phyloP scores from a whole-genome alignment of 2,888 invertebrate genomes.

The Thyatira batis region DNA sequence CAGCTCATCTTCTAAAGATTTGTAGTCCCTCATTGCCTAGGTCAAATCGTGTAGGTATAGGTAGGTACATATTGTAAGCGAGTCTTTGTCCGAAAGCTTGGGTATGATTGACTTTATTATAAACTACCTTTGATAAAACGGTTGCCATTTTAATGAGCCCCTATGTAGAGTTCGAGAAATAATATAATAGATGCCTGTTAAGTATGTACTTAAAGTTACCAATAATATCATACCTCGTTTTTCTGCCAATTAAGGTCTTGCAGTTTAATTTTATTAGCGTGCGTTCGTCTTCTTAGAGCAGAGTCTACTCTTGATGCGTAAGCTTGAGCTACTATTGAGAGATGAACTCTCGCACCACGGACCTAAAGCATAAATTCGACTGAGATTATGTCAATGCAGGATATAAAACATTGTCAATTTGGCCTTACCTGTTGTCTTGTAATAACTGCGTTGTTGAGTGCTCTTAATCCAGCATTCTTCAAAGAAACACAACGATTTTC shows the following conservation, averaged over 20 bases:
- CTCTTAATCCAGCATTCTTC: slow-evolving; percentile 60
- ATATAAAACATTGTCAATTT: neutral
- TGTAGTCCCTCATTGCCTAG: slow-evolving; percentile 86
- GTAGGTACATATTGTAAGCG: too few species aligned
- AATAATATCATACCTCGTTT: slow-evolving; percentile 77
- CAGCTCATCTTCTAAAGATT: slow-evolving; percentile 86
- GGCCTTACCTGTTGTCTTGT: slow-evolving; percentile 60
- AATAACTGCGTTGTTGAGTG: slow-evolving; percentile 52
- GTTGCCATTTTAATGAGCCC: too few species aligned
- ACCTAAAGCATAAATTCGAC: slow-evolving; percentile 59
- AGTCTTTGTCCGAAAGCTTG: too few species aligned
- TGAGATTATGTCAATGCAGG: neutral
- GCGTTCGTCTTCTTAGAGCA: slow-evolving; percentile 88
- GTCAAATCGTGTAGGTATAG: neutral
- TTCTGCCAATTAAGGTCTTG: slow-evolving; percentile 92
- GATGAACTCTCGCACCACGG: slow-evolving; percentile 85
- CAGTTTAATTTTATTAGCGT: slow-evolving; percentile 87
- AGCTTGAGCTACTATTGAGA: slow-evolving; percentile 86
- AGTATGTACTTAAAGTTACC: neutral
- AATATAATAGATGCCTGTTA: too few species aligned
- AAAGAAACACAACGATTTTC: slow-evolving; percentile 56
- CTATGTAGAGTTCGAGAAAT: too few species aligned
- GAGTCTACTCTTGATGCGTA: slow-evolving; percentile 89
- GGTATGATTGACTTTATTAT: too few species aligned
- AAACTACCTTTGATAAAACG: too few species aligned